These are phyloP conservation scores for Camelus bactrianus DNA, from an alignment of 2,113 vertebrate genomes.

Conservation along the genomic window DNA sequence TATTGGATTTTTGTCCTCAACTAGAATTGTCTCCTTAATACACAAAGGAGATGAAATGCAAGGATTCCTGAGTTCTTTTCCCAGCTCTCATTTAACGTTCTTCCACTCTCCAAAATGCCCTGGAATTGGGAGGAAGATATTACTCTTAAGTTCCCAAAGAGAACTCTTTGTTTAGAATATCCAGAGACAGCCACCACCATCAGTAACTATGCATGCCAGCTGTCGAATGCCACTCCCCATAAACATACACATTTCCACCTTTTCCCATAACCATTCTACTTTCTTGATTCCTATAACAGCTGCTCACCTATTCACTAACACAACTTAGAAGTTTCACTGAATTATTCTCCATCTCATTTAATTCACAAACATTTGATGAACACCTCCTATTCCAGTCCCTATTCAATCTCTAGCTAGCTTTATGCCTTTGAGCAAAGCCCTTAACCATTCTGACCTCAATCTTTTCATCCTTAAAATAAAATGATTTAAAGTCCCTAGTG, in stretches of 20 bases:
- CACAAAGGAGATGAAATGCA: neutral
- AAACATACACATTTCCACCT: neutral
- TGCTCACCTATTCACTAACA: neutral
- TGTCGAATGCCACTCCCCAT: neutral
- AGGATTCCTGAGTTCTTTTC: neutral
- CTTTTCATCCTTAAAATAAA: constrained; percentile 48
- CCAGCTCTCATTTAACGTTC: neutral
- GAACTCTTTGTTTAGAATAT: neutral
- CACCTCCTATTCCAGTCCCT: neutral
- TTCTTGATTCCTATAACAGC: neutral
- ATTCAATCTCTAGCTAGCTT: neutral
- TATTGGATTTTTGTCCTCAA: neutral
- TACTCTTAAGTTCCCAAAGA: neutral
- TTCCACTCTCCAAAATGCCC: neutral
- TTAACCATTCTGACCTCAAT: neutral
- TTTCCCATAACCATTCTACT: neutral
- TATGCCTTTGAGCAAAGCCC: neutral
- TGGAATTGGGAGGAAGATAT: neutral
- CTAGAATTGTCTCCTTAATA: neutral
- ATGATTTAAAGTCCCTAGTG: neutral
- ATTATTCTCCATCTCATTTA: constrained; percentile 16
- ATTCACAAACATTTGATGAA: neutral
- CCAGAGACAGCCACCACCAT: neutral
- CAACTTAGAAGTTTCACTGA: neutral
- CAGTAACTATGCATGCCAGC: neutral